Conservation (phyloP, 2,797 vertebrate species). For the Sebastes reedi region DNA sequence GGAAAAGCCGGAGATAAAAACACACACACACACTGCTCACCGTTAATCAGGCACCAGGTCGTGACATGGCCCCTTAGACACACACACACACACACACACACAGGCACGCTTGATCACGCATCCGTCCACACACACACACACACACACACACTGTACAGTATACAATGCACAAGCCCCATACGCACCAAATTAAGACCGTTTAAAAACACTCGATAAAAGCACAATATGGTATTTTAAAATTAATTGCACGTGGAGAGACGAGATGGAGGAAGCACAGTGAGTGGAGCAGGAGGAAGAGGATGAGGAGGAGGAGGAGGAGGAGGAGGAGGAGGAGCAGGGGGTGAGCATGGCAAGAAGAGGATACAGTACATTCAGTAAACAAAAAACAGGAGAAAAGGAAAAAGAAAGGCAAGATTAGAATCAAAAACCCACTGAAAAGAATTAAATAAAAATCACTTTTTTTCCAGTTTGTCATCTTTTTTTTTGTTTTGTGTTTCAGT, state of each 20-base stretch:
- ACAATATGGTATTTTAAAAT: constrained; percentile 88
- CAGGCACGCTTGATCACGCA: constrained; percentile 40
- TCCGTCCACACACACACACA: constrained; percentile 9
- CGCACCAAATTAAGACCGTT: constrained; percentile 67
- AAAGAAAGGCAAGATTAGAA: constrained; percentile 70
- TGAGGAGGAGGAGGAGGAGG: neutral
- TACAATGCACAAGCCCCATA: constrained; percentile 70
- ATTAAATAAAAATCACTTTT: constrained; percentile 74
- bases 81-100: constrained; percentile 25
- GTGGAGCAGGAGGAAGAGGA: neutral
- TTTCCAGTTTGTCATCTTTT: constrained; percentile 58
- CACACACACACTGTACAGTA: constrained; percentile 64
- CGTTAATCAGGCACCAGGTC: constrained; percentile 62
- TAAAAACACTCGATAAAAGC: constrained; percentile 81
- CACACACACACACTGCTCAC: constrained; percentile 59
- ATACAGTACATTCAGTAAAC: constrained; percentile 79
- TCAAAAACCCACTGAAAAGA: constrained; percentile 63
- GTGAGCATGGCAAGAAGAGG: constrained; percentile 58
- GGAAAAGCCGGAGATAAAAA: constrained; percentile 33
- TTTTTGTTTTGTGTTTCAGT: constrained; percentile 26
- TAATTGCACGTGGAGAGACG: constrained; percentile 75
- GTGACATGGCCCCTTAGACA: constrained; percentile 58
- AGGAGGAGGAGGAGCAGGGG: neutral
- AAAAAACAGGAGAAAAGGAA: constrained; percentile 35
- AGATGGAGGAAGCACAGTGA: constrained; percentile 61